Conservation (phyloP, 2,888 invertebrate species). For the Dendrolimus pini region DNA sequence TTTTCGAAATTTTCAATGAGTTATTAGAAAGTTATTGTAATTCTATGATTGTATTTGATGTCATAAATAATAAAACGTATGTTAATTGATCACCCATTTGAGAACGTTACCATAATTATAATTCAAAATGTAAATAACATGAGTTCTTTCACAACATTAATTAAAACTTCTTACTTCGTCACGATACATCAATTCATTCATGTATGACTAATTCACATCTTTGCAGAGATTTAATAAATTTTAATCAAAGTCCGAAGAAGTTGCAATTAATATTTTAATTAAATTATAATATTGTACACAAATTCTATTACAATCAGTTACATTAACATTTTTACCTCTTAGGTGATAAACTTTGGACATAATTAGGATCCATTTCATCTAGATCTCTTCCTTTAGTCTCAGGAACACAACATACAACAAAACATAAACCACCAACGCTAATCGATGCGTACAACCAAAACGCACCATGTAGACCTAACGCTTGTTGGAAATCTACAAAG, state of each 20-base stretch:
- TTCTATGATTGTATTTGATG: background rate
- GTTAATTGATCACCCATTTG: background rate
- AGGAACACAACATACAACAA: conserved; percentile 90
- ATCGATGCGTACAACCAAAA: conserved; percentile 93
- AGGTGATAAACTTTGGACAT: conserved; percentile 68
- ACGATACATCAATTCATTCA: too few relatives aligned
- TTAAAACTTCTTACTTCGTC: too few relatives aligned
- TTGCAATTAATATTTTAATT: too few relatives aligned
- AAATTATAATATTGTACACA: too few relatives aligned
- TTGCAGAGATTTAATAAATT: too few relatives aligned
- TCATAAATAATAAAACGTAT: background rate
- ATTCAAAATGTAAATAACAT: too few relatives aligned
- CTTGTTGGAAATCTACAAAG: conserved; percentile 87
- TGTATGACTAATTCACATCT: too few relatives aligned
- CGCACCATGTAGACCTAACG: conserved; percentile 86
- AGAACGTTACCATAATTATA: background rate
- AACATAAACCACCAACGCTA: conserved; percentile 87
- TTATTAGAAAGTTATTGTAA: background rate
- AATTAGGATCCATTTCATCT: conserved; percentile 89
- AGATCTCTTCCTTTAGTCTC: conserved; percentile 94
- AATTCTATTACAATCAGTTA: too few relatives aligned
- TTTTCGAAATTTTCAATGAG: too few relatives aligned
- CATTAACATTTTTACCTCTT: conserved; percentile 44
- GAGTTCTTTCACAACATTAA: too few relatives aligned
- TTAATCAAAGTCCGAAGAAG: too few relatives aligned